phyloP scores from a whole-genome alignment of 2,113 vertebrate genomes.

The Pelusios castaneus region DNA sequence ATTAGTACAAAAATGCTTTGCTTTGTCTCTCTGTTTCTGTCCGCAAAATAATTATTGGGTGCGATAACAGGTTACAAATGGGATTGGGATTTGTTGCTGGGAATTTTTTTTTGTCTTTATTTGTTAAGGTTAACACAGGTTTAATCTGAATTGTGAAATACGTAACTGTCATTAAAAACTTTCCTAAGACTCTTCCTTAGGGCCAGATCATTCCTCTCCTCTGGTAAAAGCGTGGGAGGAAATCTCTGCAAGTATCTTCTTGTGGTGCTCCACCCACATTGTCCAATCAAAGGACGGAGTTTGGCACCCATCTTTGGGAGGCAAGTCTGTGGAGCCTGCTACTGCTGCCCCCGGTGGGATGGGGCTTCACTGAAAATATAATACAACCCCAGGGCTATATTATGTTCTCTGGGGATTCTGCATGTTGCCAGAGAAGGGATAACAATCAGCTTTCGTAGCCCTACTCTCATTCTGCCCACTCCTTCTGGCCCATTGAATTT shows the following conservation, averaged over 20 bases:
- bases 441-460: background rate
- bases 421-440: background rate
- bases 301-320: background rate
- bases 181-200: background rate
- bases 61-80: background rate
- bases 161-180: rapidly evolving
- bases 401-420: background rate
- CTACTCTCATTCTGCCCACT: background rate
- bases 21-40: background rate
- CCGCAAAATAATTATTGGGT: background rate
- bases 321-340: background rate
- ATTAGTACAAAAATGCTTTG: background rate
- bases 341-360: background rate
- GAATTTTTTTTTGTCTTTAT: background rate
- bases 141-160: rapidly evolving
- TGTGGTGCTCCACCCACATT: background rate
- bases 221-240: background rate
- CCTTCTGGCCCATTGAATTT: rapidly evolving
- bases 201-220: background rate
- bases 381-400: background rate
- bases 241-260: background rate
- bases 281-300: background rate
- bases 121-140: background rate
- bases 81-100: background rate
- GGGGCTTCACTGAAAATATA: background rate